Conservation (phyloP, 2,797 vertebrate genomes). For the Borostomias antarcticus region DNA sequence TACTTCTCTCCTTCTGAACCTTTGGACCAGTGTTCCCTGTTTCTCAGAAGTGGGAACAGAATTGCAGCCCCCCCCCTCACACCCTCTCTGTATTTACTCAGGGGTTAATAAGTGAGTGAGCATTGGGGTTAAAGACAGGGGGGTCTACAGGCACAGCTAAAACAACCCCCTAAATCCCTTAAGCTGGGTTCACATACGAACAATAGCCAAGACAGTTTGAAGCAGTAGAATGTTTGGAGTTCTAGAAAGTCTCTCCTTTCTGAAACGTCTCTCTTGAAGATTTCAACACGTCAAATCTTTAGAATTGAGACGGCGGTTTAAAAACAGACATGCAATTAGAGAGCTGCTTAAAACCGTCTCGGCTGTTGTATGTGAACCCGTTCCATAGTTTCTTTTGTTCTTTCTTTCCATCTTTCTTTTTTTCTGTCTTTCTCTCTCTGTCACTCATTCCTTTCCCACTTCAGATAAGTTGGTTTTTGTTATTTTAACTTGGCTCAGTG, state of each 20-base stretch:
- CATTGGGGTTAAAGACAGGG: conserved; percentile 61
- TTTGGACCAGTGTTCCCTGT: conserved; percentile 25
- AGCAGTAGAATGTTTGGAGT: too few relatives aligned
- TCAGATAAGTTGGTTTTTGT: background rate
- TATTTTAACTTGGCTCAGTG: conserved; percentile 13
- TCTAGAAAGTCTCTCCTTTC: too few relatives aligned
- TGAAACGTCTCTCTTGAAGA: too few relatives aligned
- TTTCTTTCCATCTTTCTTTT: background rate
- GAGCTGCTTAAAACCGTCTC: conserved; percentile 19
- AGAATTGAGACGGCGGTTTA: conserved; percentile 62
- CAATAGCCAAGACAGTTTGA: too few relatives aligned
- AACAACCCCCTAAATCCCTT: conserved; percentile 35
- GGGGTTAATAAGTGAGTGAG: conserved; percentile 81
- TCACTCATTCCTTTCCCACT: conserved; percentile 8
- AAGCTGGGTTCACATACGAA: too few relatives aligned
- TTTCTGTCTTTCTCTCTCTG: conserved; percentile 12
- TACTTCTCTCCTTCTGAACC: conserved; percentile 24
- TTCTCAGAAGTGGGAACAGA: conserved; percentile 43
- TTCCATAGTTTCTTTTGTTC: background rate
- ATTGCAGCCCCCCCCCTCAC: conserved; percentile 30
- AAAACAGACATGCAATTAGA: conserved; percentile 30
- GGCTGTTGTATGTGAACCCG: background rate
- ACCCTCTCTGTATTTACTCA: conserved; percentile 74
- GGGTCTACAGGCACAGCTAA: conserved; percentile 54
- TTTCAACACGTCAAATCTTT: too few relatives aligned